Conservation (phyloP, 2,797 vertebrate species). For the Pseudocheirus occidentalis region DNA sequence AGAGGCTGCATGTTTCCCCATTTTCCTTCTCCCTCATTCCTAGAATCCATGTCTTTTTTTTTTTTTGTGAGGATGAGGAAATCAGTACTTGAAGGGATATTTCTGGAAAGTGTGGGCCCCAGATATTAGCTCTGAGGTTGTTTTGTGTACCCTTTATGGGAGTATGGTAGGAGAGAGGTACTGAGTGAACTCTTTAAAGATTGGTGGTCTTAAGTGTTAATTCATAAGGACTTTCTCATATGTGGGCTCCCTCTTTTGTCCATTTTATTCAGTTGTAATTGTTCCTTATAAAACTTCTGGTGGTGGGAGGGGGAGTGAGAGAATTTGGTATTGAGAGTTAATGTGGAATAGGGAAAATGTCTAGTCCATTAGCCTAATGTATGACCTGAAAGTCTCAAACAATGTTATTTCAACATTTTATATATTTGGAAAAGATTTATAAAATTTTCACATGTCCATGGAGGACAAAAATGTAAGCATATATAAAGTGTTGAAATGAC, state of each 20-base stretch:
- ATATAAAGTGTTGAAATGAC: background rate
- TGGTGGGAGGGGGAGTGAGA: too few relatives aligned
- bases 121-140: background rate
- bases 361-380: background rate
- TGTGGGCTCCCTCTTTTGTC: background rate
- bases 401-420: background rate
- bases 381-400: background rate
- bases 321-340: background rate
- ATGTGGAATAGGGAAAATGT: background rate
- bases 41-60: background rate
- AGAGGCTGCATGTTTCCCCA: background rate
- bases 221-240: background rate
- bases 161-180: background rate
- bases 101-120: background rate
- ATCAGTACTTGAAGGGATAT: background rate
- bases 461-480: background rate
- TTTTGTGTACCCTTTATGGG: background rate
- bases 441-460: background rate
- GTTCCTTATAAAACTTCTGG: too few relatives aligned
- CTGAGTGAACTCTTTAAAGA: background rate
- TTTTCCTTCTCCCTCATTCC: background rate
- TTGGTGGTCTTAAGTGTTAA: background rate
- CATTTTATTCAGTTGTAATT: background rate
- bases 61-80: background rate
- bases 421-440: background rate